Evolutionary conservation across 2,797 vertebrate species (phyloP).

Genomic region (Chrysocyon brachyurus): DNA sequence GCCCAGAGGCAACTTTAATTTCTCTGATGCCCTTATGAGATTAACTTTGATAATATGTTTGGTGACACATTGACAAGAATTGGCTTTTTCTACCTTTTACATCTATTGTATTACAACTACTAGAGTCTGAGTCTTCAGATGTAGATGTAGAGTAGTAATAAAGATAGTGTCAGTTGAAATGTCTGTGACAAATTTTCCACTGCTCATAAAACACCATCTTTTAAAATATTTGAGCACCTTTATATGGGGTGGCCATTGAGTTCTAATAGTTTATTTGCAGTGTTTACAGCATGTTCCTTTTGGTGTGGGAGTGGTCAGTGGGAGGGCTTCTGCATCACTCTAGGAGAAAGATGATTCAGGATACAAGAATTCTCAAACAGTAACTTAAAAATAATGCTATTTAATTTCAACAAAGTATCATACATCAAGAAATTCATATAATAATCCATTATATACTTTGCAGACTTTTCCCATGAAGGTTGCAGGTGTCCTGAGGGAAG

Average conservation of each 20-base stretch:
- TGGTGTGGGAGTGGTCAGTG: background rate
- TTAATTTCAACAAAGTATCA: background rate
- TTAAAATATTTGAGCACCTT: slow-evolving; percentile 23
- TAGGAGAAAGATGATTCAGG: background rate
- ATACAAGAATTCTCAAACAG: background rate
- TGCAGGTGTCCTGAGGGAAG: background rate
- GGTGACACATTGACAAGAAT: slow-evolving; percentile 76
- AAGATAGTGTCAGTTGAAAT: slow-evolving; percentile 30
- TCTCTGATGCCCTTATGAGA: slow-evolving; percentile 82
- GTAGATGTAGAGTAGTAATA: slow-evolving; percentile 19
- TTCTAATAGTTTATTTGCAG: background rate
- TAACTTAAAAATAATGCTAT: background rate
- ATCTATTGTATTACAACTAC: slow-evolving; percentile 47
- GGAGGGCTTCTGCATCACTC: background rate
- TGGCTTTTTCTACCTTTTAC: slow-evolving; percentile 73
- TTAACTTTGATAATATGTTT: slow-evolving; percentile 83
- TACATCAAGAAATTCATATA: background rate
- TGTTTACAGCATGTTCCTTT: background rate
- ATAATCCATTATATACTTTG: background rate
- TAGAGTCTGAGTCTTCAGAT: slow-evolving; percentile 3
- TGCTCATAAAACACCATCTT: background rate
- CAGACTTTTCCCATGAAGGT: background rate
- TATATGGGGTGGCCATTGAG: background rate
- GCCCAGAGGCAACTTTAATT: slow-evolving; percentile 86
- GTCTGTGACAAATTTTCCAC: background rate